A percentile compares a stretch with the other conserved stretches of the same genome.
Evolutionary conservation across 2,888 invertebrate genomes (phyloP).

Genomic region (Drosophila merina): DNA sequence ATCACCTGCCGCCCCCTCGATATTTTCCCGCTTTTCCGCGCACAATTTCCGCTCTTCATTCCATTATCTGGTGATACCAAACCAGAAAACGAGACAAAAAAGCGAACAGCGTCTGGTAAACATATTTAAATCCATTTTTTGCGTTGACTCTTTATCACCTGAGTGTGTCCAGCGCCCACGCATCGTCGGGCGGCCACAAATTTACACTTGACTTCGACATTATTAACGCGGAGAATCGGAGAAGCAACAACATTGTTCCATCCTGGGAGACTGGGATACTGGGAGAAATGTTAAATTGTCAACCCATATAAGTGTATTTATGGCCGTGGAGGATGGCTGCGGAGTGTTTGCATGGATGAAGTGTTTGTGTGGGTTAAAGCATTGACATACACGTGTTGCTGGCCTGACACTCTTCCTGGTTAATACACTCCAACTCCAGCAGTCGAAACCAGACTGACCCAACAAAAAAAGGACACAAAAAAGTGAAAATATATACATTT

Average conservation of each 20-base stretch:
- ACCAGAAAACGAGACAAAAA: slow-evolving; percentile 25
- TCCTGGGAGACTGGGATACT: too few species aligned
- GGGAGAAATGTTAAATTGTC: slow-evolving; percentile 7
- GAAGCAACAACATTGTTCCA: background rate
- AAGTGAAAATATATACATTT: slow-evolving; percentile 29
- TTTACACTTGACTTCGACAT: slow-evolving; percentile 78
- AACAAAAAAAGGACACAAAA: slow-evolving; percentile 30
- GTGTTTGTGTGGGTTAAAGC: slow-evolving; percentile 34
- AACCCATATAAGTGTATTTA: background rate
- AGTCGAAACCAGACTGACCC: background rate
- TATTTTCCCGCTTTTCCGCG: slow-evolving; percentile 22
- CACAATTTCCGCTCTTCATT: slow-evolving; percentile 46
- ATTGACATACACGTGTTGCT: slow-evolving; percentile 69
- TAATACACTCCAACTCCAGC: slow-evolving; percentile 59
- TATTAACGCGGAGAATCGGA: slow-evolving; percentile 58
- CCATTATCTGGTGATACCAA: slow-evolving; percentile 48
- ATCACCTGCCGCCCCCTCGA: background rate
- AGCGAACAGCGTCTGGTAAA: slow-evolving; percentile 32
- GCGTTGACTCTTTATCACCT: slow-evolving; percentile 35
- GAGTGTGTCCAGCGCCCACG: slow-evolving; percentile 15
- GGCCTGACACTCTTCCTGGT: slow-evolving; percentile 68
- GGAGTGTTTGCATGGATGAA: slow-evolving; percentile 8
- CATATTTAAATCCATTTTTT: slow-evolving; percentile 44
- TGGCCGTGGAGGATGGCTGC: background rate
- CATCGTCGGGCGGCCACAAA: slow-evolving; percentile 55